Base-by-base conservation (phyloP, 1,140 invertebrate genomes). In the Lycorma delicatula region DNA sequence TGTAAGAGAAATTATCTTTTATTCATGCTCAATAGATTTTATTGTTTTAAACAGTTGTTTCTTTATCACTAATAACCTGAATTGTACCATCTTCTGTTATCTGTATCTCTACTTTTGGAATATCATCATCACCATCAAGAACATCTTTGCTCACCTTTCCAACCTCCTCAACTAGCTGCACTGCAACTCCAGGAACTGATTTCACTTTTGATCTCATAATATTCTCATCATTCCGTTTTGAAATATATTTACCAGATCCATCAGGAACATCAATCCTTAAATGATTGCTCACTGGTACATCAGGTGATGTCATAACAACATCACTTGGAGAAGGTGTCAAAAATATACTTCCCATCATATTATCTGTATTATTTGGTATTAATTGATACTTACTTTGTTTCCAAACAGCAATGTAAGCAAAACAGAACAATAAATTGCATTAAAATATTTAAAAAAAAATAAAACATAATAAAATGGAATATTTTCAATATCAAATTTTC, bases 31-130 rank as follows among this genome's bases (percentile, higher is more conserved):
- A n/a, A n/a, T n/a, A n/a, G n/a, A n/a, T n/a, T n/a, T n/a, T n/a
- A n/a, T n/a, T n/a, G n/a, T n/a, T 13, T 58, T 54, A 67, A 52
- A 67, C 64, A 46, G 63, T 67, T 2, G 64, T 67, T 56, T 67
- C 66, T 31, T 63, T 66, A 44, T 67, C 66, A 31, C 63, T 64
- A 34, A 66, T 66, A 41, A 67, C 64, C 59, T 66, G 55, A 29
- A 67, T 63, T 16, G 59, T 59, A 13, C 66, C 64, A 62, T 66
- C 64, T 56, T 67, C 61, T 54, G 63, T 63, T n/a, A 67, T 64
- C 44, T 66, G 60, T 51, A 67, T 65, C 22, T 64, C 61, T 36
- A 66, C 66, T 44, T 61, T 57, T 23, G 48, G 50, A 5, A 50
- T 52, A 36, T 65, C 60, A 25, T 65, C 60, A 22, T 62, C 57